phyloP scores from a whole-genome alignment of 2,888 invertebrate species.

The Scaptodrosophila latifasciaeformis region DNA sequence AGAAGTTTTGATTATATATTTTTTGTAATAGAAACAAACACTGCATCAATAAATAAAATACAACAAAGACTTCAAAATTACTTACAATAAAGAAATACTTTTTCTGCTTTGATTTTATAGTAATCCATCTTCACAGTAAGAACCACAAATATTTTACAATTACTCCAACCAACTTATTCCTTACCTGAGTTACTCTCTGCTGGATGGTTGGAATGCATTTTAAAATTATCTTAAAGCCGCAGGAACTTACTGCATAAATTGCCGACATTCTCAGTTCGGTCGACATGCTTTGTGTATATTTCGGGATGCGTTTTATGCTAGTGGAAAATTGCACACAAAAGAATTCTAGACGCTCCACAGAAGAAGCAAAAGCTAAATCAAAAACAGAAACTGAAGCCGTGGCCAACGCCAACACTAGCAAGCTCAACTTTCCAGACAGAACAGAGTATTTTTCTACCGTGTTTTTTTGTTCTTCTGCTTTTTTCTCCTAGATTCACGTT shows the following conservation, averaged over 20 bases:
- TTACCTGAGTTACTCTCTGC: too few species aligned
- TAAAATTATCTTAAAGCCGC: constrained; percentile 20
- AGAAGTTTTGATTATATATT: too few species aligned
- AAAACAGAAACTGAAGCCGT: background rate
- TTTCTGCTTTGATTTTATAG: too few species aligned
- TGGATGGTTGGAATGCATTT: constrained; percentile 1
- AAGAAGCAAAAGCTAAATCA: constrained; percentile 22
- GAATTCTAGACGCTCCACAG: constrained; percentile 22
- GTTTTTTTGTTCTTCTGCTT: too few species aligned
- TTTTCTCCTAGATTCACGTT: too few species aligned
- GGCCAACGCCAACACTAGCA: constrained; percentile 33
- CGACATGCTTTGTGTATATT: constrained; percentile 33
- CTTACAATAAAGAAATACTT: too few species aligned
- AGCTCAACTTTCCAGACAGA: constrained; percentile 63
- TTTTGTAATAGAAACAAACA: too few species aligned
- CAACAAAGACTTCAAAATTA: too few species aligned
- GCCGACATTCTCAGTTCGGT: constrained; percentile 13
- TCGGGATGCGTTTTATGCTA: constrained; percentile 33
- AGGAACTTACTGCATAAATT: constrained; percentile 25
- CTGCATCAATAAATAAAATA: too few species aligned
- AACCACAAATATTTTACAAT: too few species aligned
- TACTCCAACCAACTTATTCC: too few species aligned
- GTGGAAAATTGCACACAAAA: constrained; percentile 50
- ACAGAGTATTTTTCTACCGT: constrained; percentile 42
- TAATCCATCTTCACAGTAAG: too few species aligned